Conservation (phyloP, 2,888 invertebrate genomes). For the Auanema sp. region DNA sequence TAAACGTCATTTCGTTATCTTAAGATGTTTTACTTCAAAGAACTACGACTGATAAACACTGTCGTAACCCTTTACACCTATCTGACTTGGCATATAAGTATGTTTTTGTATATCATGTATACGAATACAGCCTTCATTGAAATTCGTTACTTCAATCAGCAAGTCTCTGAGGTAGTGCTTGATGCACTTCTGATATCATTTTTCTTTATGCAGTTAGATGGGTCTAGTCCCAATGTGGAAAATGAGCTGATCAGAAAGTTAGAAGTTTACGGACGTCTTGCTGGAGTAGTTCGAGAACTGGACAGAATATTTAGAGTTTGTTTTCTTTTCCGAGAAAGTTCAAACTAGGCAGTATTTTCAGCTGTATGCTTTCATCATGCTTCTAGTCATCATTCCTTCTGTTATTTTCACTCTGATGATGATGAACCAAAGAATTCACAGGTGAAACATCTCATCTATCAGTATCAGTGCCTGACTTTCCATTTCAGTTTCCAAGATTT, state of each 20-base stretch:
- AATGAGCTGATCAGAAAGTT: constrained; percentile 25
- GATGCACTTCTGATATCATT: background rate
- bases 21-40: constrained; percentile 31
- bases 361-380: constrained; percentile 39
- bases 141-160: constrained; percentile 37
- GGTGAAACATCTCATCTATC: constrained; percentile 6
- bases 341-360: constrained; percentile 20
- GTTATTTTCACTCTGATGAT: constrained; percentile 39
- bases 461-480: too few relatives aligned
- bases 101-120: constrained; percentile 35
- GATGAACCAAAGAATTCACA: constrained; percentile 39
- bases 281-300: constrained; percentile 31
- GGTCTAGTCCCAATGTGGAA: constrained; percentile 19
- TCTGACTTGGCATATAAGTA: constrained; percentile 36
- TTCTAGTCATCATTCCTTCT: constrained; percentile 17
- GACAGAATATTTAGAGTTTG: constrained; percentile 34
- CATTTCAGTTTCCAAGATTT: constrained; percentile 25
- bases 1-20: constrained; percentile 1
- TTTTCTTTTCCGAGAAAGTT: constrained; percentile 1
- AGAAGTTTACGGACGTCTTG: constrained; percentile 30
- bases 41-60: constrained; percentile 28
- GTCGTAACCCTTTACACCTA: constrained; percentile 32
- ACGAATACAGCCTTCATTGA: constrained; percentile 38
- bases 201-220: constrained; percentile 28
- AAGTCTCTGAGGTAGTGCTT: constrained; percentile 24